Conservation (phyloP, 2,113 vertebrate species). For the Oncorhynchus nerka region DNA sequence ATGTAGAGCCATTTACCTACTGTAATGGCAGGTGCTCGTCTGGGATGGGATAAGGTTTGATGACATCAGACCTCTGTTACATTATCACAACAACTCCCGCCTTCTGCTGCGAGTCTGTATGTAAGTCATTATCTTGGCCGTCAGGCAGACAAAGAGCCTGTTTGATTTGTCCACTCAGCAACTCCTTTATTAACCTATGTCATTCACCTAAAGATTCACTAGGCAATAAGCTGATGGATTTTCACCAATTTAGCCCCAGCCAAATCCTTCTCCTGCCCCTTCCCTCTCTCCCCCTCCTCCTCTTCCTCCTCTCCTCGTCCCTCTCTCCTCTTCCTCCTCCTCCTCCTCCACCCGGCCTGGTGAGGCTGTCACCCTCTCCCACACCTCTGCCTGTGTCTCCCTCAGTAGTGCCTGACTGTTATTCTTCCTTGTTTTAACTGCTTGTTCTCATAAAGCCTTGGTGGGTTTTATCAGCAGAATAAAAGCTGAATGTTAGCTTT, state of each 20-base stretch:
- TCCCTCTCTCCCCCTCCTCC: background rate
- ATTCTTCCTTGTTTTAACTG: slow-evolving; percentile 58
- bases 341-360: slow-evolving; percentile 13
- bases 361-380: background rate
- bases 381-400: background rate
- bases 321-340: background rate
- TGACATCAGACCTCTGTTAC: slow-evolving; percentile 63
- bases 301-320: slow-evolving; percentile 17
- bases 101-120: slow-evolving; percentile 17
- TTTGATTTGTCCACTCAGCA: slow-evolving; percentile 62
- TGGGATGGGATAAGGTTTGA: slow-evolving; percentile 7
- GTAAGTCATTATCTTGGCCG: slow-evolving; percentile 65
- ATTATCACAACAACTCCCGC: slow-evolving; percentile 48
- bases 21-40: no score
- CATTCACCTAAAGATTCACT: slow-evolving; percentile 57
- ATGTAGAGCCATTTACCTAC: no score
- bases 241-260: slow-evolving; percentile 52
- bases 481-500: slow-evolving; percentile 65
- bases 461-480: slow-evolving; percentile 65
- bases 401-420: slow-evolving; percentile 33
- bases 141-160: slow-evolving; percentile 50
- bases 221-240: slow-evolving; percentile 64
- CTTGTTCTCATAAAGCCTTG: slow-evolving; percentile 58
- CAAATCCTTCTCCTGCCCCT: slow-evolving; percentile 28
- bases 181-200: slow-evolving; percentile 59